Percentiles rank a stretch among this genome's conserved stretches.
These are phyloP conservation scores for Physocephala rufipes DNA, from an alignment of 2,888 invertebrate genomes.

Conservation along the genomic window DNA sequence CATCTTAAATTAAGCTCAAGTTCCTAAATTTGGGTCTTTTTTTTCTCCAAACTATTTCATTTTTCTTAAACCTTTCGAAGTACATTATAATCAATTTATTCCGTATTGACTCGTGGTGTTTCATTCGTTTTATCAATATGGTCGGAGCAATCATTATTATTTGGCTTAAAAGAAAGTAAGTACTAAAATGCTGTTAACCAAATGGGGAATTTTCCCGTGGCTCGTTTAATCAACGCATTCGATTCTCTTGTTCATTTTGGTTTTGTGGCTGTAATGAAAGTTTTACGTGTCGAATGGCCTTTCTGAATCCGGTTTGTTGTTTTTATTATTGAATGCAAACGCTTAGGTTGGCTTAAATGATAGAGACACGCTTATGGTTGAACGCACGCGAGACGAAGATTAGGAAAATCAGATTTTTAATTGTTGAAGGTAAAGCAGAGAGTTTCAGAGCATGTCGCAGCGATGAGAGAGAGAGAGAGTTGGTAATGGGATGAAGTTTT, in stretches of 20 bases:
- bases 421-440: neutral
- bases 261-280: slow-evolving; percentile 12
- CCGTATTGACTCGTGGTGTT: too few species aligned
- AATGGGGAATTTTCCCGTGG: neutral
- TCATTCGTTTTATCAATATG: too few species aligned
- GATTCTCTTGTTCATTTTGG: too few species aligned
- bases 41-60: too few species aligned
- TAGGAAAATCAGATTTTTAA: neutral
- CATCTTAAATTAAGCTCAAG: too few species aligned
- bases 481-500: neutral
- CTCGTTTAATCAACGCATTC: slow-evolving; percentile 7
- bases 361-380: slow-evolving; percentile 7
- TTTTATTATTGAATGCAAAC: neutral
- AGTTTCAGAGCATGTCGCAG: neutral
- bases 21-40: too few species aligned
- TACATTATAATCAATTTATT: too few species aligned
- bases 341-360: slow-evolving; percentile 9
- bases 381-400: slow-evolving; percentile 22
- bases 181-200: too few species aligned
- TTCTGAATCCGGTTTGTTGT: slow-evolving; percentile 2
- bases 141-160: too few species aligned
- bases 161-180: too few species aligned
- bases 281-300: slow-evolving; percentile 15
- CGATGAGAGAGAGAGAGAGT: neutral
- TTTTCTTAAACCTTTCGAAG: too few species aligned